phyloP scores from a whole-genome alignment of 2,797 vertebrate genomes.

The Delichon dasypus region DNA sequence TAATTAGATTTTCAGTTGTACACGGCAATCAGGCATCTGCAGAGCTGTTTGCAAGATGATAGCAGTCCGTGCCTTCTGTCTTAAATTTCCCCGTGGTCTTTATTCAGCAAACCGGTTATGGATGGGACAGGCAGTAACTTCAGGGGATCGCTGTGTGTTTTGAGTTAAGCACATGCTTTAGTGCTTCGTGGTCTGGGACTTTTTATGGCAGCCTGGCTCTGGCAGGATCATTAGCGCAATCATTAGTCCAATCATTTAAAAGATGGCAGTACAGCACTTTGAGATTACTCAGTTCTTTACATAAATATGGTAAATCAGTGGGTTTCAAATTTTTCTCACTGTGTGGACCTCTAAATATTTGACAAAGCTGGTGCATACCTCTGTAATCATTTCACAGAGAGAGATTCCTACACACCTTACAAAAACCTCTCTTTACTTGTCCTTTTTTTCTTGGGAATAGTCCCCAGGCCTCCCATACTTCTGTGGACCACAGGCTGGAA shows the following conservation, averaged over 20 bases:
- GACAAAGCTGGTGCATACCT: not conserved
- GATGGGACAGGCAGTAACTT: not conserved
- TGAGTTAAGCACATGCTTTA: not conserved
- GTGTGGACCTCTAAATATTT: not conserved
- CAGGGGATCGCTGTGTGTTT: not conserved
- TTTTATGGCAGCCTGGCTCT: not conserved
- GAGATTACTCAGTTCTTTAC: not conserved
- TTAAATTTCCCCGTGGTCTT: not conserved
- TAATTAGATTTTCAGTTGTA: not conserved
- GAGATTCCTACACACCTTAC: not conserved
- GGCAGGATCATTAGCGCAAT: not conserved
- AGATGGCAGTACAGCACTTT: not conserved
- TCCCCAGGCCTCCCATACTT: not conserved
- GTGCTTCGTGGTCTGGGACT: not conserved
- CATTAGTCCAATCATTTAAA: not conserved
- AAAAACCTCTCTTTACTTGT: not conserved
- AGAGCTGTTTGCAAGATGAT: not conserved
- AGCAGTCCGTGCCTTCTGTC: not conserved
- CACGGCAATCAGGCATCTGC: conserved; percentile 12
- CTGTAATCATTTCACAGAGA: not conserved
- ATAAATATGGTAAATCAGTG: not conserved
- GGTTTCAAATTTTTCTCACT: not conserved
- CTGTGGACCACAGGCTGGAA: conserved; percentile 10
- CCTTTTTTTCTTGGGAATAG: conserved; percentile 3
- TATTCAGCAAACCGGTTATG: not conserved